Conservation (phyloP, 2,797 vertebrate genomes). For the Acomys russatus region DNA sequence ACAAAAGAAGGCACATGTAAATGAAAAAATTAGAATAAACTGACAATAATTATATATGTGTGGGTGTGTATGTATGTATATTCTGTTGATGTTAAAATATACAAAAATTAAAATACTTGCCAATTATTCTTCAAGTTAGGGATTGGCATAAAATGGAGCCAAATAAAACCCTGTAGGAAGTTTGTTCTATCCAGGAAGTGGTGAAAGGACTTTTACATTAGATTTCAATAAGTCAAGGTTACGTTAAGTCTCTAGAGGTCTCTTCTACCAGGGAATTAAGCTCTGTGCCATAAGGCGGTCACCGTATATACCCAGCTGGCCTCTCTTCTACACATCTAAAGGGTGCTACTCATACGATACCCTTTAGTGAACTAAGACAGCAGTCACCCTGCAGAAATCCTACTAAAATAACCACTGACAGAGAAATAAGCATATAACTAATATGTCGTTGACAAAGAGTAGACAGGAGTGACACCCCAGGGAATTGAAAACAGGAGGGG, state of each 20-base stretch:
- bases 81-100: constrained; percentile 15
- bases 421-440: constrained; percentile 4
- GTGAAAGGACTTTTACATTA: not conserved
- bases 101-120: constrained; percentile 15
- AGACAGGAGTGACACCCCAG: not conserved
- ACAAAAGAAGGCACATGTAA: not conserved
- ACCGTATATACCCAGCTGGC: not conserved
- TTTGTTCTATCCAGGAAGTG: constrained; percentile 9
- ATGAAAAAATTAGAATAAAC: not conserved
- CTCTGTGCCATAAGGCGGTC: not conserved
- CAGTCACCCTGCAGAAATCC: not conserved
- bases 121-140: constrained; percentile 11
- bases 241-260: not conserved
- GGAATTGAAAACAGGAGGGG: not conserved
- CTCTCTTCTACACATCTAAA: not conserved
- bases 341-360: not conserved
- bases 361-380: not conserved
- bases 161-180: not conserved
- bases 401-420: not conserved
- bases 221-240: constrained; percentile 45
- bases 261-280: constrained; percentile 21
- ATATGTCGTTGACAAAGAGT: constrained; percentile 16
- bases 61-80: too few species aligned
- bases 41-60: not conserved
- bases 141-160: not conserved